Evolutionary conservation across 2,888 invertebrate species (phyloP), one percentile per base, ranked within the genome.

Genomic region (Agrotis segetum): DNA sequence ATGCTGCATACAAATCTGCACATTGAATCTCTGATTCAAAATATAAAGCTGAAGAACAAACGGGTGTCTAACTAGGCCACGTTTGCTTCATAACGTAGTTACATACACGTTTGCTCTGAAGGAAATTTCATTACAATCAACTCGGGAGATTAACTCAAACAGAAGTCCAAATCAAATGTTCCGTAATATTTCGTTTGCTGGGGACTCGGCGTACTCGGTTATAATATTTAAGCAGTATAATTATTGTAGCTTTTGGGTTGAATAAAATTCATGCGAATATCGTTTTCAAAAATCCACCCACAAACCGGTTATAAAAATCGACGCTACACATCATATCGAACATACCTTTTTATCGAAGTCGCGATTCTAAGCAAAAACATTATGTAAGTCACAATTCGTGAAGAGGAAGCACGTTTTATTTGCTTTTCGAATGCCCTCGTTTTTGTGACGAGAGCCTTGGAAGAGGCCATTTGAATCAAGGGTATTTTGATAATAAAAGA

Each of bases 401-500:
- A 89, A 90, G 85, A 91, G 87, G 81, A 87, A 87, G 89, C 88
- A 91, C 90, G 88, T 92, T 92, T 91, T 92, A 92, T 93, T 92
- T 92, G 89, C 89, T 87, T 89, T 87, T 78, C 82, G 84, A 89
- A 90, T 89, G 86, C 84, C 85, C 87, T 87, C 88, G 87, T 88
- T 90, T 92, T 92, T 92, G 92, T 91, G 89, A 90, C 89, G 89
- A 92, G 90, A 88, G 85, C 84, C 83, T 84, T 88, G 85, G 84
- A 86, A 89, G 78, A 86, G 88, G 89, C 90, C 91, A 89, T 92
- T 92, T 88, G 90, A 90, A 90, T 92, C 89, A 88, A 89, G 89
- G 88, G 89, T 91, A 90, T 93, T 91, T 92, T 91, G 89, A 91
- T 92, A 90, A 92, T 92, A 92, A 92, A 91, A 90, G 90, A 92